Base-by-base conservation (phyloP, 92 coral and sea anemone species). In the Palythoa grandis region DNA sequence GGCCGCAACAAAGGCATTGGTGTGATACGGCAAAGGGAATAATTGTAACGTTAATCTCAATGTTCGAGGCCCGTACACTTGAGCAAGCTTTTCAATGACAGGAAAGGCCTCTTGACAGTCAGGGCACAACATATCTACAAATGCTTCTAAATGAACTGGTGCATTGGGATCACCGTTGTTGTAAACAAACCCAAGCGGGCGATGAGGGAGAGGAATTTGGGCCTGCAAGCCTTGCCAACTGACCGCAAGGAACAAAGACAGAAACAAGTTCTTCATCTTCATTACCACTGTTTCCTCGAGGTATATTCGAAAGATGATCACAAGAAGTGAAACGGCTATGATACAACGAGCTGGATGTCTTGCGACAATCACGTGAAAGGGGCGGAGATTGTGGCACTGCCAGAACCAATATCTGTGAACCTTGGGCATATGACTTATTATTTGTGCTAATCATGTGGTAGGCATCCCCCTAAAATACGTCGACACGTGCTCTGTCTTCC, bases 11-110 rank as follows among this genome's bases (percentile, higher is more conserved):
- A 94, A 94, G 39, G 98, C 93, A 72, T 94, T 94, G 6, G 93
- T 94, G 76, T 94, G 98, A 58, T 90, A 94, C 19, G 98, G 93
- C 50, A 94, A 80, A 39, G 98, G 95, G 58, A 92, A 94, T 38
- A 87, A 40, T 60, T 94, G 98, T 72, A 90, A 61, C 4, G 86
- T 87, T 70, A 94, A 74, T 38, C 82, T 92, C 69, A 92, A 58
- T 6, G 79, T 88, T 10, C 78, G 80, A n/a, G 98, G 93, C 0
- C 98, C 98, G 76, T 92, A 94, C 37, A 82, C 10, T 48, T 90
- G 89, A 39, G 95, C 98, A 15, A 94, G 82, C 75, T 94, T 89
- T 82, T 92, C 89, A 24, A 94, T 73, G 15, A 87, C 89, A 29
- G 98, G 98, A 88, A 94, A 94, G 7, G 92, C 92, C 84, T 88